Conservation (phyloP, 2,113 vertebrate species). For the Alethe castanea region DNA sequence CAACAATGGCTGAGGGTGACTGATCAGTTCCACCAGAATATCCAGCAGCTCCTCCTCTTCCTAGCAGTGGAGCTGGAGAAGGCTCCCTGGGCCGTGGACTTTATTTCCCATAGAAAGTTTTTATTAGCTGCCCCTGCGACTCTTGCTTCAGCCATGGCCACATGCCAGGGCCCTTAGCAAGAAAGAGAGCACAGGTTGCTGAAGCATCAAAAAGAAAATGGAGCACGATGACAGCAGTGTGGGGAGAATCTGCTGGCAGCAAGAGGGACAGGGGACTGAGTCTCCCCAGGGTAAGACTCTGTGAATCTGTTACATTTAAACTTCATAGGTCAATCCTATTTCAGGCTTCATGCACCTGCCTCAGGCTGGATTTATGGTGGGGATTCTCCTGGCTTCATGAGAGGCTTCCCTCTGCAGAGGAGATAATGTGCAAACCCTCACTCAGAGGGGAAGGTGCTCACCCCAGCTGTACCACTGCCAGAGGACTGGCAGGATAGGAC, state of each 20-base stretch:
- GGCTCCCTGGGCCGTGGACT: background rate
- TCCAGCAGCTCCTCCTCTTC: background rate
- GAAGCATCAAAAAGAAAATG: background rate
- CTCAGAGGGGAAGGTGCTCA: background rate
- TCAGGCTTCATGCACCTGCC: background rate
- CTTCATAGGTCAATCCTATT: background rate
- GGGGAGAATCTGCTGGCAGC: background rate
- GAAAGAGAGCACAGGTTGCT: background rate
- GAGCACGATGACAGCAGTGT: background rate
- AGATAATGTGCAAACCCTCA: accelerated
- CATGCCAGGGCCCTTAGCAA: background rate
- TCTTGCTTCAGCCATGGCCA: background rate
- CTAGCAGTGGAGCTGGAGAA: background rate
- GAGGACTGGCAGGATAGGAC: background rate
- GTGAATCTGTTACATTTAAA: background rate
- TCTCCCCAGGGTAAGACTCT: background rate
- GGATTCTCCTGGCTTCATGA: background rate
- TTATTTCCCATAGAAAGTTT: background rate
- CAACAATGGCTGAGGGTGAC: background rate
- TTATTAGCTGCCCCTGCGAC: background rate
- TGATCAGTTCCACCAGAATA: background rate
- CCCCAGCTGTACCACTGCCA: background rate
- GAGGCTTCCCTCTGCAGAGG: background rate
- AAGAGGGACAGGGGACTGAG: background rate
- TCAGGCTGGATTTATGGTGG: background rate